Percentiles rank a stretch among this genome's conserved stretches.
These are phyloP conservation scores for Thera britannica DNA, from an alignment of 2,888 invertebrate genomes.

Conservation along the genomic window DNA sequence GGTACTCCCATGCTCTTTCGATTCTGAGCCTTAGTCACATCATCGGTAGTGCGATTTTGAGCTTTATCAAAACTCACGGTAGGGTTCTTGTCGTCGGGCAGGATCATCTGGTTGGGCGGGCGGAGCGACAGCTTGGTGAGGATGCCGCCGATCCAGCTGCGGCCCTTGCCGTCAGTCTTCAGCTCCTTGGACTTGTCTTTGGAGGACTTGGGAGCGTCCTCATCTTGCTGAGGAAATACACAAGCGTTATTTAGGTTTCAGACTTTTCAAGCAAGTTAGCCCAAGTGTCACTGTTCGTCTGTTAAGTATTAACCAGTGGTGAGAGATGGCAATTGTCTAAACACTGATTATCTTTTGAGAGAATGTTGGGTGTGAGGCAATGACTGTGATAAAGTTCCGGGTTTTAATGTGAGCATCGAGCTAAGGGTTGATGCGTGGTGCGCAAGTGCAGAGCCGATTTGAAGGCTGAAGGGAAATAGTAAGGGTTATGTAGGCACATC, in stretches of 20 bases:
- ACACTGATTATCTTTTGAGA: no score
- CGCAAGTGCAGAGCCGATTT: no score
- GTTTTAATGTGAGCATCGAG: no score
- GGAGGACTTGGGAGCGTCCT: slow-evolving; percentile 78
- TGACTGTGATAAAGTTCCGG: no score
- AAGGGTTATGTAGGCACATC: no score
- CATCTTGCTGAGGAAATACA: slow-evolving; percentile 56
- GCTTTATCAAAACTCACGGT: slow-evolving; percentile 85
- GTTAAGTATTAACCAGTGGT: no score
- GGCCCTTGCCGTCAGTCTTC: slow-evolving; percentile 51
- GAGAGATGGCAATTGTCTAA: no score
- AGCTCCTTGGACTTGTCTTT: slow-evolving; percentile 43
- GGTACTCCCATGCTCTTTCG: slow-evolving; percentile 39
- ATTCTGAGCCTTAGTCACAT: slow-evolving; percentile 51
- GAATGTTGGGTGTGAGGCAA: no score
- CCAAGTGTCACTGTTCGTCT: no score
- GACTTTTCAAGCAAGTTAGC: no score
- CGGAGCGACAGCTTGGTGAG: slow-evolving; percentile 93
- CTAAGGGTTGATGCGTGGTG: no score
- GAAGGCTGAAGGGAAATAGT: no score
- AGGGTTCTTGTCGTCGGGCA: slow-evolving; percentile 97
- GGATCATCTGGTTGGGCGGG: slow-evolving; percentile 97
- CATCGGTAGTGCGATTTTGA: slow-evolving; percentile 87
- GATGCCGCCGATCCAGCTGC: slow-evolving; percentile 94
- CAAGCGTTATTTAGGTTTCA: background rate